Conservation (phyloP, 2,888 invertebrate species). For the Protonemura montana region DNA sequence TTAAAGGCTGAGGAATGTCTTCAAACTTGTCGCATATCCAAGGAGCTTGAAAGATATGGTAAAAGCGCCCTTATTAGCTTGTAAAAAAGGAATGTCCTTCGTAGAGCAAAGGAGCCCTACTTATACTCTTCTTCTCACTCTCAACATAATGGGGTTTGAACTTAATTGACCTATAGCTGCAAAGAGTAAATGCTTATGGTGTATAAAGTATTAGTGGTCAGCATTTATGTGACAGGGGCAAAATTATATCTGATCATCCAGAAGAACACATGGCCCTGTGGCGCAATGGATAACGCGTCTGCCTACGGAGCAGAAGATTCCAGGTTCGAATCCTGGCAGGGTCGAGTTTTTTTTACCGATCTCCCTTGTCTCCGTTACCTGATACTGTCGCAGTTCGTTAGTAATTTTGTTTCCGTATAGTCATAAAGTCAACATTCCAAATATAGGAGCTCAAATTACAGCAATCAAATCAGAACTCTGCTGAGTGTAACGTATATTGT, state of each 20-base stretch:
- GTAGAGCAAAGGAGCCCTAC: too few relatives aligned
- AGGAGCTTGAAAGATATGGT: too few relatives aligned
- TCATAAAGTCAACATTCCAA: neutral
- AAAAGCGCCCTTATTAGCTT: too few relatives aligned
- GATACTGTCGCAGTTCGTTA: neutral
- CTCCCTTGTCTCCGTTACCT: neutral
- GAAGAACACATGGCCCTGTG: neutral
- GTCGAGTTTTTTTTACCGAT: neutral
- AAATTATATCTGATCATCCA: neutral
- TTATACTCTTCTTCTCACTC: neutral
- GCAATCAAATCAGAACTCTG: neutral
- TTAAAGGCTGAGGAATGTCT: neutral
- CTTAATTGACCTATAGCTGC: neutral
- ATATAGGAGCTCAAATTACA: neutral
- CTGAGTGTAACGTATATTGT: neutral
- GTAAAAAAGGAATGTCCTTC: too few relatives aligned
- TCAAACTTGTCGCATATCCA: too few relatives aligned
- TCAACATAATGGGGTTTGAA: neutral
- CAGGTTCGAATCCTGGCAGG: constrained; percentile 30
- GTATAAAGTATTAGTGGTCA: neutral
- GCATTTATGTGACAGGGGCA: neutral
- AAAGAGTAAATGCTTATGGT: neutral
- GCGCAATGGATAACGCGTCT: constrained; percentile 26
- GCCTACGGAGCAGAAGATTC: constrained; percentile 7
- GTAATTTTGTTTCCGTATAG: neutral